A percentile compares a stretch with the other conserved stretches of the same genome.
Evolutionary conservation across 2,113 vertebrate genomes (phyloP).

Genomic region (Hymenochirus boettgeri): DNA sequence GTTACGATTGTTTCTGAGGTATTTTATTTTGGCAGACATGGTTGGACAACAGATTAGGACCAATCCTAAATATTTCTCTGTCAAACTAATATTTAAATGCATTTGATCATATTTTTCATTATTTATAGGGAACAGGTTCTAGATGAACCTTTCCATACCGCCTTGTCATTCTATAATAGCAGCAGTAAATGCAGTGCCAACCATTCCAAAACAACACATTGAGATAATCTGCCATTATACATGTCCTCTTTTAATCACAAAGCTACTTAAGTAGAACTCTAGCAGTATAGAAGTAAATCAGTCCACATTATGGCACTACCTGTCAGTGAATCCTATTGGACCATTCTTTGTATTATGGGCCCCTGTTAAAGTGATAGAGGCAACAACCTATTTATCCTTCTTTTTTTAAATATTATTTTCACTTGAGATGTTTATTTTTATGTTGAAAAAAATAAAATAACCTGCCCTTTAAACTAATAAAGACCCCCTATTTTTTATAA

Average conservation of each 20-base stretch:
- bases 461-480: background rate
- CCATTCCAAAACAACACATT: background rate
- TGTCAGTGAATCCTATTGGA: background rate
- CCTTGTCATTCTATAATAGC: background rate
- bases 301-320: constrained; percentile 14
- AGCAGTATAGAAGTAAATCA: background rate
- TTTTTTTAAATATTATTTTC: background rate
- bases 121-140: background rate
- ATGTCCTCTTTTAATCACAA: background rate
- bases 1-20: too few relatives aligned
- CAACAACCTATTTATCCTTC: background rate
- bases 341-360: background rate
- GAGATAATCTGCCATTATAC: background rate
- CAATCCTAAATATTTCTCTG: too few relatives aligned
- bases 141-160: background rate
- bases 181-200: background rate
- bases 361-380: background rate
- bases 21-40: too few relatives aligned
- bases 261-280: background rate
- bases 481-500: constrained; percentile 20
- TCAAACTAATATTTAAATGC: too few relatives aligned
- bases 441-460: constrained; percentile 14
- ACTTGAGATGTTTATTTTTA: constrained; percentile 17
- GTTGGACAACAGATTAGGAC: too few relatives aligned
- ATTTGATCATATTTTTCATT: too few relatives aligned